A percentile compares a stretch with the other conserved stretches of the same genome.
Conservation (phyloP, 2,797 vertebrate genomes). For the Sebastes reedi region DNA sequence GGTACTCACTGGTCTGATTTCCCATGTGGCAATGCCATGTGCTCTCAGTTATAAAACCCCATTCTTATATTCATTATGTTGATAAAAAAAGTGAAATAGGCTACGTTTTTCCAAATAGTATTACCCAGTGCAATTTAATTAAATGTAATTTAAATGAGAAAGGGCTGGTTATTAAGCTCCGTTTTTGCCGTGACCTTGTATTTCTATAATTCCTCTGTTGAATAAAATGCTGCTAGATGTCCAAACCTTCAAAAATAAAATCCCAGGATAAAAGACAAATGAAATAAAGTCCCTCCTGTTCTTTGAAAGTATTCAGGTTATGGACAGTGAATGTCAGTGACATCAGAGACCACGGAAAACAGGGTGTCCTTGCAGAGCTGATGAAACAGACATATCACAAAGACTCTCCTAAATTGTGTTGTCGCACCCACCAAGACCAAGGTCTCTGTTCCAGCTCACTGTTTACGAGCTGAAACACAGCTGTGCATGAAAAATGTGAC, state of each 20-base stretch:
- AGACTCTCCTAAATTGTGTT: slow-evolving; percentile 14
- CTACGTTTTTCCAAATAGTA: background rate
- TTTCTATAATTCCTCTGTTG: background rate
- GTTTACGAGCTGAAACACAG: slow-evolving; percentile 24
- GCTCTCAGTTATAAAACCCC: background rate
- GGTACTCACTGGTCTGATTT: background rate
- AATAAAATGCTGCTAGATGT: background rate
- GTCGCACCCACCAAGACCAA: slow-evolving; percentile 21
- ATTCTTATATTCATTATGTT: background rate
- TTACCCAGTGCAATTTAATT: background rate
- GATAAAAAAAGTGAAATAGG: background rate
- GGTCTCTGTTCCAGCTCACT: slow-evolving; percentile 27
- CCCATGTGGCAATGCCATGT: background rate
- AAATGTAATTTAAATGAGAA: background rate
- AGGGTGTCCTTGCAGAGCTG: slow-evolving; percentile 27
- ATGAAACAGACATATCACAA: slow-evolving; percentile 43
- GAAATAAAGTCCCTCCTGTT: background rate
- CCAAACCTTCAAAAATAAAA: background rate
- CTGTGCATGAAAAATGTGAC: slow-evolving; percentile 27
- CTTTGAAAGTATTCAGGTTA: background rate
- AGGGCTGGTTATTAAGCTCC: background rate
- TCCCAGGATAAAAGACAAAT: background rate
- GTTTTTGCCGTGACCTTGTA: background rate
- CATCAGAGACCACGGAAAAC: background rate
- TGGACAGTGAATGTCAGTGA: slow-evolving; percentile 11